A percentile compares a stretch with the other conserved stretches of the same genome.
Conservation (phyloP, 2,113 vertebrate species). For the Glareola pratincola region DNA sequence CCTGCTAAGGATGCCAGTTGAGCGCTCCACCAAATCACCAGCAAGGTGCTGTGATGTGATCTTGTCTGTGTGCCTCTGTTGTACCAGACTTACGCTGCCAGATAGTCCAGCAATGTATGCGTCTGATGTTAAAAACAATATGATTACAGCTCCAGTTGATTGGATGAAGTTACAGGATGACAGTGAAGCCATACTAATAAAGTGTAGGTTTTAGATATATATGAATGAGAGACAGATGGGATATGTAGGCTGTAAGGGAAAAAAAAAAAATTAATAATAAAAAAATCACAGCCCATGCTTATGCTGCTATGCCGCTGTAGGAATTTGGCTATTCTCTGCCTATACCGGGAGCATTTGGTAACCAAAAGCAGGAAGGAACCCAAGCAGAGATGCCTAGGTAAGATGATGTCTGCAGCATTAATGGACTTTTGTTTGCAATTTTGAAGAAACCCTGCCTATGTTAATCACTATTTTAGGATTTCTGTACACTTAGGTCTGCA, state of each 20-base stretch:
- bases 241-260: neutral
- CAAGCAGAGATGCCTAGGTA: neutral
- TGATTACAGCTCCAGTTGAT: neutral
- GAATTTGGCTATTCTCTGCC: neutral
- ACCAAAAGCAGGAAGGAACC: neutral
- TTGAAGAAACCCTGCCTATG: neutral
- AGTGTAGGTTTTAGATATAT: neutral
- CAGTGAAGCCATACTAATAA: neutral
- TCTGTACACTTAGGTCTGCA: neutral
- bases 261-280: neutral
- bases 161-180: neutral
- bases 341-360: rapidly evolving
- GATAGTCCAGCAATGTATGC: neutral
- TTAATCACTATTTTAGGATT: neutral
- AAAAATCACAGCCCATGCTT: neutral
- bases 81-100: neutral
- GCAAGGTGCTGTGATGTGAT: neutral
- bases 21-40: neutral
- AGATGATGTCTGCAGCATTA: neutral
- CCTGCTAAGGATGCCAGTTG: neutral
- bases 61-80: neutral
- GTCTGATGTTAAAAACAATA: neutral
- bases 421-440: neutral
- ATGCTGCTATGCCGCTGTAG: neutral
- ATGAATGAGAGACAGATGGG: neutral